Conservation (phyloP, 2,113 vertebrate genomes). For the Melierax canorus region DNA sequence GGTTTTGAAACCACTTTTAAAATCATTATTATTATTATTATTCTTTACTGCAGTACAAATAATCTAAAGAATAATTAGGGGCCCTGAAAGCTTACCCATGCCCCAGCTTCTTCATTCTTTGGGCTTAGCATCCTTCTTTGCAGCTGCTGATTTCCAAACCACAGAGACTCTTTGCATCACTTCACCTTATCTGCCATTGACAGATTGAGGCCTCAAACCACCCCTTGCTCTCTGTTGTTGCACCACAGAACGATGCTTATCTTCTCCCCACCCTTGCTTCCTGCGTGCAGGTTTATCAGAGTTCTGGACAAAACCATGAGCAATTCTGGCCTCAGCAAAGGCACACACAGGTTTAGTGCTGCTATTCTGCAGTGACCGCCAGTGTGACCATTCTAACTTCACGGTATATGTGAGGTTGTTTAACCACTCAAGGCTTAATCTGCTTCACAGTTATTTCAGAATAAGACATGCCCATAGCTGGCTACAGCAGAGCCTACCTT, state of each 20-base stretch:
- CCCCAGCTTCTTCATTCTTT: background rate
- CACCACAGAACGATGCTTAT: background rate
- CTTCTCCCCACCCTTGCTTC: background rate
- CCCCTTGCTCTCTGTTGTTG: background rate
- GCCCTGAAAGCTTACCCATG: background rate
- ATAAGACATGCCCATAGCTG: background rate
- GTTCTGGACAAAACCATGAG: background rate
- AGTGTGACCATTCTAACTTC: background rate
- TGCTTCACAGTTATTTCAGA: background rate
- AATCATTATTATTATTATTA: background rate
- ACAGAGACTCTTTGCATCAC: background rate
- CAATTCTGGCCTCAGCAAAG: background rate
- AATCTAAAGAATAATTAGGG: background rate
- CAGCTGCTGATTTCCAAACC: background rate
- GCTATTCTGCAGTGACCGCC: background rate
- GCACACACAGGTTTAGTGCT: rapidly evolving
- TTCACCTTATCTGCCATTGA: background rate
- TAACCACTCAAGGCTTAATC: background rate
- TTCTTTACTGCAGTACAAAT: background rate
- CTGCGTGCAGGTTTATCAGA: background rate
- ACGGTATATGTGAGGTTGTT: rapidly evolving
- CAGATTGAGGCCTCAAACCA: background rate
- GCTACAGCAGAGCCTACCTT: background rate
- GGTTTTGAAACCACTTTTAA: background rate
- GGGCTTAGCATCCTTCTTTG: background rate